Evolutionary conservation across 2,113 vertebrate genomes (phyloP).

Genomic region (Elanus axillaris): DNA sequence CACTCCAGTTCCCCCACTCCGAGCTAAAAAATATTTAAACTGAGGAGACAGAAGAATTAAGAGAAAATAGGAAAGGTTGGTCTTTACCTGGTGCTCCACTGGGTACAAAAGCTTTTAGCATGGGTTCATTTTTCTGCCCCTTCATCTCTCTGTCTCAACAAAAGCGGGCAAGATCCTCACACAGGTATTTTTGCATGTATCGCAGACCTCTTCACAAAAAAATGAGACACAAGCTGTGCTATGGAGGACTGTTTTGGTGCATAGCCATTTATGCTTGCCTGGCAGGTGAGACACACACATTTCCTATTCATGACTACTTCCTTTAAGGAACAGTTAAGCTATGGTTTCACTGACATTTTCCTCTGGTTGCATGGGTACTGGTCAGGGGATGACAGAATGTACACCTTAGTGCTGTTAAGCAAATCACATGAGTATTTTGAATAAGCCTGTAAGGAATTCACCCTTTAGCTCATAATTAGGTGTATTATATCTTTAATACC

Average conservation of each 20-base stretch:
- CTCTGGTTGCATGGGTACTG: not conserved
- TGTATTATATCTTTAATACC: not conserved
- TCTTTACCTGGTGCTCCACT: not conserved
- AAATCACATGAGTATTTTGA: not conserved
- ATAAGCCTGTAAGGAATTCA: not conserved
- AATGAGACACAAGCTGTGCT: not conserved
- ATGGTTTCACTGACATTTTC: not conserved
- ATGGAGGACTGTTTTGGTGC: not conserved
- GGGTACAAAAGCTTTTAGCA: not conserved
- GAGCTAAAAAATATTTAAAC: not conserved
- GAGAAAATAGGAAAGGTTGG: not conserved
- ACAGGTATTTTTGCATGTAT: not conserved
- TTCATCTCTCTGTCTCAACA: not conserved
- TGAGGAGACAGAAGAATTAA: not conserved
- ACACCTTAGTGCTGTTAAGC: not conserved
- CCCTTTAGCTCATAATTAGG: not conserved
- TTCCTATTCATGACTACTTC: not conserved
- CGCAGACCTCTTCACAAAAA: not conserved
- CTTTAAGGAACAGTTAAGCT: not conserved
- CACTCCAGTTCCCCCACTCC: fast-evolving
- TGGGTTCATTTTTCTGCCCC: not conserved
- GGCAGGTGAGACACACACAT: not conserved
- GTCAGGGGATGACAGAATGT: not conserved
- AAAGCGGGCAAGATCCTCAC: not conserved
- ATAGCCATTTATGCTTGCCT: not conserved